Evolutionary conservation across 2,888 invertebrate genomes (phyloP).

Genomic region (Cheilosia urbana): DNA sequence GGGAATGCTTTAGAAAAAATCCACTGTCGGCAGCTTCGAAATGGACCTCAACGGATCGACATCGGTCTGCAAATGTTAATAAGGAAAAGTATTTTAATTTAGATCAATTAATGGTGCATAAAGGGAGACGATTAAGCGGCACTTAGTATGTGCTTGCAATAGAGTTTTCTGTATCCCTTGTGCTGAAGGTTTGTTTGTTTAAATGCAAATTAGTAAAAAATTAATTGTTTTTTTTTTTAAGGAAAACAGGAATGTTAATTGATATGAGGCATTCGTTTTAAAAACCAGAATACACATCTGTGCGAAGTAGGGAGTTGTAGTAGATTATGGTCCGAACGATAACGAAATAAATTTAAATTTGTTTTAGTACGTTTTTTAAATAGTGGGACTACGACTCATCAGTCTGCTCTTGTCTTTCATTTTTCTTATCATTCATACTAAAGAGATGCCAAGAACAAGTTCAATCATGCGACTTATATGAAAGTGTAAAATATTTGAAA

Average conservation of each 20-base stretch:
- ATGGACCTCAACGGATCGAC: conserved; percentile 92
- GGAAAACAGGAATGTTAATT: not conserved
- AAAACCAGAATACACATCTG: no score
- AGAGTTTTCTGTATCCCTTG: not conserved
- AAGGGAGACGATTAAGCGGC: not conserved
- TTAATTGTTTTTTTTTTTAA: not conserved
- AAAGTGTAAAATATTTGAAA: no score
- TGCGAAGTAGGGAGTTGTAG: no score
- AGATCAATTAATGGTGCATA: conserved; percentile 45
- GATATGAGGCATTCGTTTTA: no score
- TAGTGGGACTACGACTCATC: no score
- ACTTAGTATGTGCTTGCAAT: conserved; percentile 6
- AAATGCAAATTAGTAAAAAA: conserved; percentile 1
- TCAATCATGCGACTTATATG: no score
- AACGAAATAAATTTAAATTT: no score
- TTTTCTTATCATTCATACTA: no score
- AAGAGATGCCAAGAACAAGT: no score
- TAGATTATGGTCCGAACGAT: no score
- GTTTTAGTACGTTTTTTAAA: no score
- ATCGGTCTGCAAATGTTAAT: conserved; percentile 86
- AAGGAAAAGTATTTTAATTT: conserved; percentile 44
- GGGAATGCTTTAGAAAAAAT: conserved; percentile 93
- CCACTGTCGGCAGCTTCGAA: conserved; percentile 96
- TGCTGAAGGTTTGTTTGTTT: not conserved
- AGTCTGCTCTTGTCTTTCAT: no score